Evolutionary conservation across 2,888 invertebrate genomes (phyloP).

Genomic region (Hypolimnas misippus): DNA sequence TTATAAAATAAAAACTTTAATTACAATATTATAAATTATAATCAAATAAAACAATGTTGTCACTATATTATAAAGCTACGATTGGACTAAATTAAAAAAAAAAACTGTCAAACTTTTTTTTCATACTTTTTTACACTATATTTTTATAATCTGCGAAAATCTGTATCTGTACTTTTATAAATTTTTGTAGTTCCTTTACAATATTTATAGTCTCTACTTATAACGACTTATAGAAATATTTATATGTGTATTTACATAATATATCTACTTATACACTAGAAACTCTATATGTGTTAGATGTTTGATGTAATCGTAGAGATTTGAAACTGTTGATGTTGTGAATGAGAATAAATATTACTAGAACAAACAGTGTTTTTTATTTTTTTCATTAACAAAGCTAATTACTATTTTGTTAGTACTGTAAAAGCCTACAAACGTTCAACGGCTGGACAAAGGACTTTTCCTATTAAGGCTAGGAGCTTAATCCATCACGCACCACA

Average conservation of each 20-base stretch:
- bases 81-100: background rate
- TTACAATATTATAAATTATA: too few species aligned
- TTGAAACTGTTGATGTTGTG: conserved; percentile 56
- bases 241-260: conserved; percentile 50
- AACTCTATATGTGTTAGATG: conserved; percentile 39
- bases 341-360: conserved; percentile 35
- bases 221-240: conserved; percentile 35
- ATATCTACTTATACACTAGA: conserved; percentile 22
- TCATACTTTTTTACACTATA: background rate
- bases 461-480: too few species aligned
- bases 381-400: background rate
- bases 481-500: too few species aligned
- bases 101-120: background rate
- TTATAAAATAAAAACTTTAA: too few species aligned
- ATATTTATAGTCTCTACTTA: conserved; percentile 35
- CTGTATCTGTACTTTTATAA: background rate
- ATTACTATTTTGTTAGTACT: too few species aligned
- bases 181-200: conserved; percentile 43
- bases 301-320: conserved; percentile 37
- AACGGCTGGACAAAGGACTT: too few species aligned
- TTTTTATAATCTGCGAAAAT: conserved; percentile 5
- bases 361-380: conserved; percentile 10
- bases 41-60: background rate
- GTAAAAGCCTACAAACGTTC: too few species aligned
- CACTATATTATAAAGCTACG: background rate